These are phyloP conservation scores for Thymallus thymallus DNA, from an alignment of 2,113 vertebrate species.

Conservation along the genomic window DNA sequence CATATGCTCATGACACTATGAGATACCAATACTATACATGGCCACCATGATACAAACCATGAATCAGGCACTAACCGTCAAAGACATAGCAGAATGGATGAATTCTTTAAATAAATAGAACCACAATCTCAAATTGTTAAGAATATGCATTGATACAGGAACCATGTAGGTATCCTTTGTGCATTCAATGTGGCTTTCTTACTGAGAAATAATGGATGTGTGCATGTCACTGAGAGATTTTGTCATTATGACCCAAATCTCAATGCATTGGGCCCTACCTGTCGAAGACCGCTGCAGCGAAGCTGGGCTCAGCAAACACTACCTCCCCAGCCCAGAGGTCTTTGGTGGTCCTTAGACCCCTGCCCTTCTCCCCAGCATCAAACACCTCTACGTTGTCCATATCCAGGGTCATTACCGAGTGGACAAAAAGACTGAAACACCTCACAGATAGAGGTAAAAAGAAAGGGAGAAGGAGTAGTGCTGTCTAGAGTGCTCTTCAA, in stretches of 20 bases:
- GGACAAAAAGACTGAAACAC: not conserved
- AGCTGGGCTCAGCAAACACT: constrained; percentile 88
- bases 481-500: not conserved
- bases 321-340: constrained; percentile 83
- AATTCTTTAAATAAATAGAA: too few species aligned
- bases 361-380: constrained; percentile 81
- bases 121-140: too few species aligned
- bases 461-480: constrained; percentile 26
- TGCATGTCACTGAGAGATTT: not conserved
- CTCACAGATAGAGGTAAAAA: constrained; percentile 19
- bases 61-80: too few species aligned
- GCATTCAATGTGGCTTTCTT: too few species aligned
- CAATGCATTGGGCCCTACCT: constrained; percentile 76
- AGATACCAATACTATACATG: not conserved
- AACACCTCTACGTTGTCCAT: constrained; percentile 89
- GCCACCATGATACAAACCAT: not conserved
- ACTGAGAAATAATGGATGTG: too few species aligned
- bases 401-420: constrained; percentile 74
- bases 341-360: constrained; percentile 84
- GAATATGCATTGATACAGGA: too few species aligned
- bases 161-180: too few species aligned
- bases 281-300: constrained; percentile 92
- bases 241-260: not conserved
- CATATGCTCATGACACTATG: not conserved
- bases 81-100: too few species aligned